These are phyloP conservation scores for Pachyramphus minor DNA, from an alignment of 2,113 vertebrate genomes.

Conservation along the genomic window DNA sequence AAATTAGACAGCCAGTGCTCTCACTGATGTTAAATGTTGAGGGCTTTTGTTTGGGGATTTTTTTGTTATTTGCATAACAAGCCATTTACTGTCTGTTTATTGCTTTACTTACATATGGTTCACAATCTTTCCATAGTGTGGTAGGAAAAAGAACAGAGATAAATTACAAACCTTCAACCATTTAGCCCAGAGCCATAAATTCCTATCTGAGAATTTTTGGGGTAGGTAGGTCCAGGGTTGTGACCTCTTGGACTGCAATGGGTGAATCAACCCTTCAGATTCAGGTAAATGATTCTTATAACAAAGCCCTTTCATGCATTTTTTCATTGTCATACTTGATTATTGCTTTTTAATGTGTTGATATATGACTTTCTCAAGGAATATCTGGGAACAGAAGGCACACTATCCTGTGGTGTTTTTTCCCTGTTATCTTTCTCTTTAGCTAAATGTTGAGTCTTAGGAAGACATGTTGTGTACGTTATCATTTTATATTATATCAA, in stretches of 20 bases:
- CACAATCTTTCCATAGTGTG: background rate
- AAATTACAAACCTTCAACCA: background rate
- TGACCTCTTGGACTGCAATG: background rate
- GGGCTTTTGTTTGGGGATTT: accelerated
- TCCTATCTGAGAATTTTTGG: background rate
- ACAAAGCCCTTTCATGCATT: background rate
- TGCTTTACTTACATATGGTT: background rate
- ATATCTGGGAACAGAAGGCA: background rate
- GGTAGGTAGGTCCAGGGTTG: background rate
- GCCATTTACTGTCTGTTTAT: background rate
- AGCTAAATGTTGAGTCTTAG: background rate
- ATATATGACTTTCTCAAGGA: background rate
- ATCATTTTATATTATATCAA: background rate
- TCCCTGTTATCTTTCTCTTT: background rate
- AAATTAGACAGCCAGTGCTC: background rate
- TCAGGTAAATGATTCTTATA: background rate
- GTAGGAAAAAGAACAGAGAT: background rate
- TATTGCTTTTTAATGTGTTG: background rate
- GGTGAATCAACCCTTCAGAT: background rate
- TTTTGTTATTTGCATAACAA: background rate
- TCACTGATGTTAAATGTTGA: background rate
- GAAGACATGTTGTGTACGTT: background rate
- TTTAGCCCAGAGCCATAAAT: background rate
- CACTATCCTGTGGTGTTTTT: background rate
- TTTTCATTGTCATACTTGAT: background rate